phyloP scores from a whole-genome alignment of 2,888 invertebrate genomes.

The Acrocyrtus sp. region DNA sequence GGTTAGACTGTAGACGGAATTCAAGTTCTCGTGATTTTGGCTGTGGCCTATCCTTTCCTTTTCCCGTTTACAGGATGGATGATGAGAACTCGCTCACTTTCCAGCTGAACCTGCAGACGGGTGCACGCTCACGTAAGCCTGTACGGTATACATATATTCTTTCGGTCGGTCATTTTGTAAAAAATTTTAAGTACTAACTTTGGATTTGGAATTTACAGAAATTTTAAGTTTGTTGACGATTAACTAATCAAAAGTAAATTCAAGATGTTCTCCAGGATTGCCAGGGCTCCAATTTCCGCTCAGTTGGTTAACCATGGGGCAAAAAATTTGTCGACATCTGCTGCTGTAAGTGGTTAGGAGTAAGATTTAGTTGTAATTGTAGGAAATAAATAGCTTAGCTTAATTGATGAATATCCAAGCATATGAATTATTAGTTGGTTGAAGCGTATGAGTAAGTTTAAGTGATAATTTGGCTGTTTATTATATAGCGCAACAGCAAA shows the following conservation, averaged over 20 bases:
- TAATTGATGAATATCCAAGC: too few species aligned
- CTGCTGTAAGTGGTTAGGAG: constrained; percentile 56
- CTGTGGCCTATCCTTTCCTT: not conserved
- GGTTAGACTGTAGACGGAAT: not conserved
- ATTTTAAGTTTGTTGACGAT: too few species aligned
- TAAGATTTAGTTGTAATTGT: too few species aligned
- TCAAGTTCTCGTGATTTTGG: constrained; percentile 15
- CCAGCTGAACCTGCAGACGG: constrained; percentile 39
- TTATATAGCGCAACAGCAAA: too few species aligned
- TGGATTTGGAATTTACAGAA: not conserved
- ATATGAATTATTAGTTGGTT: not conserved
- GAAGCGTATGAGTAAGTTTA: too few species aligned
- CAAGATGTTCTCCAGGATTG: constrained; percentile 61
- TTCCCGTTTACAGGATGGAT: not conserved
- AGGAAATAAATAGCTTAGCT: constrained; percentile 10
- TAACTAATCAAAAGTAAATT: too few species aligned
- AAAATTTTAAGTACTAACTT: constrained; percentile 9
- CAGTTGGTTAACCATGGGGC: constrained; percentile 52
- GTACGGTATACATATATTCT: not conserved
- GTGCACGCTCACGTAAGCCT: constrained; percentile 23
- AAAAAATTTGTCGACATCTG: constrained; percentile 56
- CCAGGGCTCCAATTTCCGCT: constrained; percentile 41
- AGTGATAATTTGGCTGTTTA: not conserved
- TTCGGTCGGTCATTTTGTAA: constrained; percentile 44
- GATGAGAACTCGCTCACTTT: constrained; percentile 19